phyloP scores from a whole-genome alignment of 1,140 invertebrate species.

The Drosophila sechellia region DNA sequence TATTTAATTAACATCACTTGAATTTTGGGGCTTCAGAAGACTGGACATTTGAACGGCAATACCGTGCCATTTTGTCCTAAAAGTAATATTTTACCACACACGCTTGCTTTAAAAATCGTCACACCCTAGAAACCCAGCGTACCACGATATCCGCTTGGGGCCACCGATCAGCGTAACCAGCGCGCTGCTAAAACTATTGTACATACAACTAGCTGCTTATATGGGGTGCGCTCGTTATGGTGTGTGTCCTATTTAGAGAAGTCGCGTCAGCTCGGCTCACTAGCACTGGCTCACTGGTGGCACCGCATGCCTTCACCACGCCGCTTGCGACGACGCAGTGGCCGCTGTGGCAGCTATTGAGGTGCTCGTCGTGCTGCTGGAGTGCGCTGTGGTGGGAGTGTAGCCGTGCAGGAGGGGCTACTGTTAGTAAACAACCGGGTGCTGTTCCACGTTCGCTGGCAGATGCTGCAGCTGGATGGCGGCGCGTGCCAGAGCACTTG shows the following conservation, averaged over 20 bases:
- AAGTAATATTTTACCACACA: too few relatives aligned
- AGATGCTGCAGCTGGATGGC: conserved; percentile 83
- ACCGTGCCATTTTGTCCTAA: too few relatives aligned
- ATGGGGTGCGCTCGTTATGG: conserved; percentile 40
- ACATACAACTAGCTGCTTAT: conserved; percentile 72
- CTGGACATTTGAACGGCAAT: not conserved
- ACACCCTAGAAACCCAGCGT: conserved; percentile 15
- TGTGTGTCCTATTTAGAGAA: conserved; percentile 26
- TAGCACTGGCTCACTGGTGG: conserved; percentile 27
- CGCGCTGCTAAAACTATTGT: conserved; percentile 67
- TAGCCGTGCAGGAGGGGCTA: conserved; percentile 74
- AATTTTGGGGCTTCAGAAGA: not conserved
- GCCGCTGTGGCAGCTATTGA: conserved; percentile 34
- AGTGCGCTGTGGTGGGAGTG: conserved; percentile 49
- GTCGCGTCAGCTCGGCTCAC: conserved; percentile 39
- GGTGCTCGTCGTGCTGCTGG: conserved; percentile 37
- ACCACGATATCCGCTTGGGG: conserved; percentile 8
- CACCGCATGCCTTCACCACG: conserved; percentile 52
- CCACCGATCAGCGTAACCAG: conserved; percentile 55
- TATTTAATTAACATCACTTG: too few relatives aligned
- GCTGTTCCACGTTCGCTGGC: conserved; percentile 81
- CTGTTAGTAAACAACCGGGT: conserved; percentile 84
- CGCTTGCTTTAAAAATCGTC: not conserved
- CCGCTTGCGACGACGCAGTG: conserved; percentile 49
- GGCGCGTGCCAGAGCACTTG: conserved; percentile 75